Base-by-base conservation (phyloP, 2,797 vertebrate species). In the Sebastolobus alascanus region DNA sequence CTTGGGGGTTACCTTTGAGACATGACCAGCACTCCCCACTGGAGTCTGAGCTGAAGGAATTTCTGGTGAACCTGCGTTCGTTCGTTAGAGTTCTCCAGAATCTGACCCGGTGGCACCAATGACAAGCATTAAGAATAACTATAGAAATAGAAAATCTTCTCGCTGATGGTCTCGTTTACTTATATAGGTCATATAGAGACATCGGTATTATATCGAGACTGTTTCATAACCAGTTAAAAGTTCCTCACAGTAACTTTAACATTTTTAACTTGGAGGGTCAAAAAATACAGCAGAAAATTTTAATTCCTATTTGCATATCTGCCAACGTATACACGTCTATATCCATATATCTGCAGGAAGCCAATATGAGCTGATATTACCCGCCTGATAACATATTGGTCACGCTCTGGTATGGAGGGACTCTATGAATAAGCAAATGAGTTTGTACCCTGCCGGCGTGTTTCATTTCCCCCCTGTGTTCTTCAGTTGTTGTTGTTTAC, bases 371-470 rank as follows among this genome's bases (percentile, higher is more conserved):
- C 18, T 52, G 20, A n/a, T 52, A 52, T 52, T n/a, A 52, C 10
- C 68, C 4, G 6, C 38, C 52, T 29, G 38, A 60, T 33, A 56
- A 69, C 55, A 67, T n/a, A 22, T 73, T 27, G 2, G 52, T 64
- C 75, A 73, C 29, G 18, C 66, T 70, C 43, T 73, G n/a, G 56
- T 64, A 20, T 37, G 52, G 29, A 64, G 75, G 27, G 29, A 77
- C 65, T 65, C 33, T 22, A 25, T 79, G 68, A 82, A 79, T 72
- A 69, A 80, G 65, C 60, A 67, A 70, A 67, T 77, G 11, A 71
- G 66, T 73, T 67, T 64, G 77, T 70, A 40, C 65, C 69, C 43
- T 82, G 37, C 55, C 27, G 40, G 59, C 54, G 10, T 69, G 60
- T 80, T 76, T 73, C 9, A 68, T 76, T 58, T 68, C 18, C 61